These are phyloP conservation scores for Heliangelus exortis DNA, from an alignment of 2,797 vertebrate genomes.

Conservation along the genomic window DNA sequence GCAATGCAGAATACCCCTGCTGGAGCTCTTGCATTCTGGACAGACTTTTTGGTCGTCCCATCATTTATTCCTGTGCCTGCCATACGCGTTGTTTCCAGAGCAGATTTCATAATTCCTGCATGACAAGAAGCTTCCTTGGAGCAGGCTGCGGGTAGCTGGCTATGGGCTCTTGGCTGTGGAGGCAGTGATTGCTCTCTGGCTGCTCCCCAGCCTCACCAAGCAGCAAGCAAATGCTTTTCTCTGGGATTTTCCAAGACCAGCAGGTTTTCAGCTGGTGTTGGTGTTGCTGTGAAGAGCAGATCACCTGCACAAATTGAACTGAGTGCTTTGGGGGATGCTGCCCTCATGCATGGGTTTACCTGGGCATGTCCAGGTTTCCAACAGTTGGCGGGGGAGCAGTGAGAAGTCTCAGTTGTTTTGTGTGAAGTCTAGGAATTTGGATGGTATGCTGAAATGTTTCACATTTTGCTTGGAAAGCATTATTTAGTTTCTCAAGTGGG, in stretches of 20 bases:
- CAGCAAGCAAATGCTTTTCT: neutral
- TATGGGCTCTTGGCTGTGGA: neutral
- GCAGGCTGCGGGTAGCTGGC: neutral
- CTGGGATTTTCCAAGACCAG: neutral
- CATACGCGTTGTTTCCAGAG: neutral
- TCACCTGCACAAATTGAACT: neutral
- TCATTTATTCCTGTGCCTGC: neutral
- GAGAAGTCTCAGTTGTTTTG: neutral
- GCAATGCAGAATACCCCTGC: neutral
- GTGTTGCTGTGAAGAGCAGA: neutral
- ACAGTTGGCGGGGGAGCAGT: too few relatives aligned
- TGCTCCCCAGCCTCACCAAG: neutral
- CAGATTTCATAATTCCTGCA: neutral
- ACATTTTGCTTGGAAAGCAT: neutral
- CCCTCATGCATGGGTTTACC: neutral
- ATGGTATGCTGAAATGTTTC: neutral
- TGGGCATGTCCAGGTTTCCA: neutral
- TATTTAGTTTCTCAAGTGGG: neutral
- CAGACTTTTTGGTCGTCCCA: rapidly evolving
- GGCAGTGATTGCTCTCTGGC: neutral
- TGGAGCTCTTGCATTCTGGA: neutral
- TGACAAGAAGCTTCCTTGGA: neutral
- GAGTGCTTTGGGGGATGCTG: neutral
- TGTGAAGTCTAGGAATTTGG: neutral
- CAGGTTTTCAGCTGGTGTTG: rapidly evolving